Evolutionary conservation across 2,888 invertebrate genomes (phyloP), one percentile per base, ranked within the genome.

Genomic region (Dryocosmus kuriphilus): DNA sequence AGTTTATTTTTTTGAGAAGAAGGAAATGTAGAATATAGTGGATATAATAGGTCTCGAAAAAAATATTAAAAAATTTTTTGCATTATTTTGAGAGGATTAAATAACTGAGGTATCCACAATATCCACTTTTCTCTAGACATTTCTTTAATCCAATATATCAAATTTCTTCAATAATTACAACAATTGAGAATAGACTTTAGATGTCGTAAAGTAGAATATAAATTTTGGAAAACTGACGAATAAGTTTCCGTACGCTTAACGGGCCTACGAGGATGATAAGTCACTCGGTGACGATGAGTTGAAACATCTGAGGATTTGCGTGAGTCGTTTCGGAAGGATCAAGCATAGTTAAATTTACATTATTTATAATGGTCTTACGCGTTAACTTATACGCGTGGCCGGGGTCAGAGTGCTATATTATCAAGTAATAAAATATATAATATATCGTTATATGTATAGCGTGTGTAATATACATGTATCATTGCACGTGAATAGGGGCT

Each of bases 391-490:
- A 81, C 79, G 78, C 81, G 85, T 85, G 87, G 85, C 86, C 65
- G 86, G 87, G 88, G 87, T 88, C 87, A 88, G 87, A 87, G 83
- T 80, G 82, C 83, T 78, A 76, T 80, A 71, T 61, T 82, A 81
- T 81, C 81, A 83, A 85, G 85, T 86, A 87, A 86, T 85, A 87
- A 87, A 87, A 88, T 85, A 88, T 87, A 87, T 86, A 81, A 51
- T 85, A 79, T 84, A 81, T 83, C 77, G 77, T 38, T 24, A 57
- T 27, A 60, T 67, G 19, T 83, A 77, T 82, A 16, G 32, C 63
- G 67, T 62, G 65, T 80, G 63, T 76, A 51, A 75, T 60, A 41
- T 80, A 79, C 62, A 78, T 80, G 79, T 81, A 62, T 79, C 67
- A 78, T 78, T 82, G 78, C 80, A 79, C 74, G 78, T 76, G 62